phyloP scores from a whole-genome alignment of 1,140 invertebrate genomes.

The Drosophila subobscura region DNA sequence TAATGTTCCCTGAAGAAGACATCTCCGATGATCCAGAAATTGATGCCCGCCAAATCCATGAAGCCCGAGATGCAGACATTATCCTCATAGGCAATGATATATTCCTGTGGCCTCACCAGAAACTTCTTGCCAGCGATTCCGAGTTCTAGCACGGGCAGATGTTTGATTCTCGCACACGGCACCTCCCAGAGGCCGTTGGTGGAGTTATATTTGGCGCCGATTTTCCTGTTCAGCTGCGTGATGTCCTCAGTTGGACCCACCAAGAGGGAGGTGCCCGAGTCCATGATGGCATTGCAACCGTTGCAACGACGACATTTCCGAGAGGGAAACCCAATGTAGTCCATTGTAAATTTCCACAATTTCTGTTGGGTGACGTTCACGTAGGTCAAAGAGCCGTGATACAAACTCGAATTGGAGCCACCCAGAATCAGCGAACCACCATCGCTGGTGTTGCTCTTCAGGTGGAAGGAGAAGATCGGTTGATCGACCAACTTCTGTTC shows the following conservation, averaged over 20 bases:
- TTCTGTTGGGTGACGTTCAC: slow-evolving; percentile 37
- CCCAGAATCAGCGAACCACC: slow-evolving; percentile 51
- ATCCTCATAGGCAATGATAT: slow-evolving; percentile 15
- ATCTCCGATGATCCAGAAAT: slow-evolving; percentile 82
- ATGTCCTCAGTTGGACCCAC: slow-evolving; percentile 87
- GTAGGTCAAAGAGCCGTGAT: slow-evolving; percentile 46
- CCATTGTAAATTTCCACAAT: slow-evolving; percentile 63
- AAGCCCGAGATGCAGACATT: slow-evolving; percentile 23
- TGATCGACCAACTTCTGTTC: slow-evolving; percentile 90
- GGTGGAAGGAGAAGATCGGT: slow-evolving; percentile 97
- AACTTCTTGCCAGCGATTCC: slow-evolving; percentile 17
- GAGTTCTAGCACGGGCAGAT: slow-evolving; percentile 3
- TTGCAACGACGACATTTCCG: neutral
- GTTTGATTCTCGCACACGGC: slow-evolving; percentile 4
- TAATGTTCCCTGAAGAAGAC: slow-evolving; percentile 88
- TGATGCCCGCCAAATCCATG: slow-evolving; percentile 36
- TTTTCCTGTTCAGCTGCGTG: slow-evolving; percentile 26
- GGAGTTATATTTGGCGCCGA: slow-evolving; percentile 34
- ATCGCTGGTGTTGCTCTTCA: slow-evolving; percentile 87
- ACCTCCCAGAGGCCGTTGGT: slow-evolving; percentile 24
- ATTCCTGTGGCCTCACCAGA: slow-evolving; percentile 32
- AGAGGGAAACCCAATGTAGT: slow-evolving; percentile 17
- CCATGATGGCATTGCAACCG: slow-evolving; percentile 88
- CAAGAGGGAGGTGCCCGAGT: slow-evolving; percentile 90
- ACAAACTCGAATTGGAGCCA: slow-evolving; percentile 42